Conservation (phyloP, 2,888 invertebrate species). For the Dendrolimus houi region DNA sequence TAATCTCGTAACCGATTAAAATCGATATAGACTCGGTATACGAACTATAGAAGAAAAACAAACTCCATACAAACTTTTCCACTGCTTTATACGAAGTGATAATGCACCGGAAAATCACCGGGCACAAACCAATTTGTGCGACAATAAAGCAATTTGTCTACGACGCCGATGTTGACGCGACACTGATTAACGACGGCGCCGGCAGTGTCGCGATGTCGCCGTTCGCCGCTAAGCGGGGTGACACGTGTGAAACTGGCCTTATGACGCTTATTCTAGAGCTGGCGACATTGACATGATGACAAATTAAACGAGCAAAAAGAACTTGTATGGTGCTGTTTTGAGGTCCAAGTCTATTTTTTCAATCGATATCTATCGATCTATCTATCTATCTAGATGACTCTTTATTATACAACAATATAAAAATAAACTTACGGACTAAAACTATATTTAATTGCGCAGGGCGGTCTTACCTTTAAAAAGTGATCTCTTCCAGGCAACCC, state of each 20-base stretch:
- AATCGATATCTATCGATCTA: too few relatives aligned
- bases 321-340: too few relatives aligned
- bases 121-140: slow-evolving; percentile 21
- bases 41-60: slow-evolving; percentile 4
- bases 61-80: slow-evolving; percentile 5
- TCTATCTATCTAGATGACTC: too few relatives aligned
- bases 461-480: too few relatives aligned
- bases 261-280: slow-evolving; percentile 15
- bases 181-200: slow-evolving; percentile 36
- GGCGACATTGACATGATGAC: not conserved
- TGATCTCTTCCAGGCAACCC: too few relatives aligned
- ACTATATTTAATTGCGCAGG: too few relatives aligned
- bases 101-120: slow-evolving; percentile 28
- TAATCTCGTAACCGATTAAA: not conserved
- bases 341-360: too few relatives aligned
- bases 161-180: slow-evolving; percentile 26
- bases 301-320: not conserved
- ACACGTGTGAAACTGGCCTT: slow-evolving; percentile 38
- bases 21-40: not conserved
- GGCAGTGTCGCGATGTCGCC: slow-evolving; percentile 45
- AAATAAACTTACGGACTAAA: too few relatives aligned
- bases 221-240: slow-evolving; percentile 32
- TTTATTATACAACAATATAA: too few relatives aligned
- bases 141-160: slow-evolving; percentile 27
- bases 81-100: not conserved